Evolutionary conservation across 2,797 vertebrate species (phyloP).

Genomic region (Morus bassanus): DNA sequence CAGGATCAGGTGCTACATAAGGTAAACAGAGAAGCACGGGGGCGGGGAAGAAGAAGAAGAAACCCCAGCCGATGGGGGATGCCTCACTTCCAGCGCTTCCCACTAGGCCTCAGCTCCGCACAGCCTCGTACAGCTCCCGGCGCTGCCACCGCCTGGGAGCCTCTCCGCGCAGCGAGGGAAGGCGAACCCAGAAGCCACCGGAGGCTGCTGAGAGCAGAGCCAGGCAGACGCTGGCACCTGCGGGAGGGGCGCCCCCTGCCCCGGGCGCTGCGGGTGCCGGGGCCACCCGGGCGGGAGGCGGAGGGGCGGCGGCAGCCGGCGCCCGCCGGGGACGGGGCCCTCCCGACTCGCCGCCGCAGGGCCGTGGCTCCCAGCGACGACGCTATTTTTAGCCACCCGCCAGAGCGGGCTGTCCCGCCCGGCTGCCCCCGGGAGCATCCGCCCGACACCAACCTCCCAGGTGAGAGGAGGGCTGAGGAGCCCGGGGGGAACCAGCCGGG

Average conservation of each 20-base stretch:
- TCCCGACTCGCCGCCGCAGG: accelerated
- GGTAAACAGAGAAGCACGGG: too few relatives aligned
- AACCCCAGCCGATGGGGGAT: accelerated
- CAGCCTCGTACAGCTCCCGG: background rate
- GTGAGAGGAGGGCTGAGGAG: too few relatives aligned
- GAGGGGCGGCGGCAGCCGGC: background rate
- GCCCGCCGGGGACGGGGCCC: background rate
- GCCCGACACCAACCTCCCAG: background rate
- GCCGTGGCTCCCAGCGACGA: background rate
- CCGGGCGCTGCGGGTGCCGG: too few relatives aligned
- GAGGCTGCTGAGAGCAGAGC: background rate
- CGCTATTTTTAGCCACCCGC: background rate
- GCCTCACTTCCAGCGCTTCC: background rate
- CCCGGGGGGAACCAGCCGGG: background rate
- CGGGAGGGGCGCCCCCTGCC: background rate
- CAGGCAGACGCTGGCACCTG: background rate
- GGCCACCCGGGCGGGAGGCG: too few relatives aligned
- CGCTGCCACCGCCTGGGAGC: background rate
- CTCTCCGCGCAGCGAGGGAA: accelerated
- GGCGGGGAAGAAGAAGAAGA: too few relatives aligned
- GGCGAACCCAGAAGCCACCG: background rate
- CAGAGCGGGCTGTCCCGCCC: background rate
- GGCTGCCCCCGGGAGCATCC: background rate
- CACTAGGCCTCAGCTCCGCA: background rate
- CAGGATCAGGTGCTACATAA: accelerated